A percentile compares a stretch with the other conserved stretches of the same genome.
phyloP scores from a whole-genome alignment of 2,888 invertebrate genomes.

The Habroteleia sp. region DNA sequence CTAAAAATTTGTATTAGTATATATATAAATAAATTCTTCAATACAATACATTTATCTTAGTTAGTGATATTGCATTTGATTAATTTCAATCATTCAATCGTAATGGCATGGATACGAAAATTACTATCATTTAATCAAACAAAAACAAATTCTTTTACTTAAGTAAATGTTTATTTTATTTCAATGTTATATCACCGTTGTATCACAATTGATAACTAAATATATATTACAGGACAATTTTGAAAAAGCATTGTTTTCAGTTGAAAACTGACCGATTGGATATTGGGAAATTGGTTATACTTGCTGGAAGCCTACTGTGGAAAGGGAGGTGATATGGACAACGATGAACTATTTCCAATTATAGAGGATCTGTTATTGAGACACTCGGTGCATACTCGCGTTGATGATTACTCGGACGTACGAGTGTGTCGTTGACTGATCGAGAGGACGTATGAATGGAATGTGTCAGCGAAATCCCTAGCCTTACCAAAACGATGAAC shows the following conservation, averaged over 20 bases:
- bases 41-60: too few species aligned
- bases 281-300: conserved; percentile 9
- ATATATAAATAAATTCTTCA: too few species aligned
- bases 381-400: conserved; percentile 17
- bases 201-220: too few species aligned
- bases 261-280: not conserved
- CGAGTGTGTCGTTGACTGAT: conserved; percentile 48
- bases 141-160: too few species aligned
- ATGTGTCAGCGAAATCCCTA: conserved; percentile 33
- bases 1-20: too few species aligned
- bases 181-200: not conserved
- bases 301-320: not conserved
- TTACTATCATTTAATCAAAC: too few species aligned
- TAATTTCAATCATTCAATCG: too few species aligned
- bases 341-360: conserved; percentile 32
- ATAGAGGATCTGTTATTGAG: conserved; percentile 37
- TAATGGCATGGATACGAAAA: too few species aligned
- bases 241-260: too few species aligned
- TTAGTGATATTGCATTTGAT: too few species aligned
- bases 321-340: conserved; percentile 4
- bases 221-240: too few species aligned
- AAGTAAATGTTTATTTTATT: too few species aligned
- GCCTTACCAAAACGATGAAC: not conserved
- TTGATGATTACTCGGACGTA: conserved; percentile 18
- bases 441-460: conserved; percentile 51